phyloP scores from a whole-genome alignment of 2,888 invertebrate species.

The Tuta absoluta region DNA sequence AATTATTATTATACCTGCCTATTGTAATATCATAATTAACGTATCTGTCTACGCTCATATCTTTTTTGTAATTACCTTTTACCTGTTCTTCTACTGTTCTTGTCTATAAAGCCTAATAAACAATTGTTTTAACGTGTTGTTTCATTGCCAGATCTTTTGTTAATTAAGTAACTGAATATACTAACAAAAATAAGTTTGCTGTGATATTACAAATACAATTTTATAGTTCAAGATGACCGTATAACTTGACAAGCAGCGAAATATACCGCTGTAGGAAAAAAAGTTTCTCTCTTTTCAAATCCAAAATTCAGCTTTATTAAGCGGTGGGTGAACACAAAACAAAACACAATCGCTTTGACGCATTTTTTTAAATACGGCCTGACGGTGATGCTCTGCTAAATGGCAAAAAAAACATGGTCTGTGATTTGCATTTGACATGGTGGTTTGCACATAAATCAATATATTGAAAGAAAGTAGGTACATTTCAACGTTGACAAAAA shows the following conservation, averaged over 20 bases:
- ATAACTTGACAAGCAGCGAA: too few species aligned
- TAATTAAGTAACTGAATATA: background rate
- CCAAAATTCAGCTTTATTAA: background rate
- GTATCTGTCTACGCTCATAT: constrained; percentile 39
- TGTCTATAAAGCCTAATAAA: constrained; percentile 43
- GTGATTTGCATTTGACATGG: constrained; percentile 2
- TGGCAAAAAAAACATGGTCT: background rate
- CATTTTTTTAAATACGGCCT: background rate
- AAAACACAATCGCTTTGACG: background rate
- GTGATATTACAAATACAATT: too few species aligned
- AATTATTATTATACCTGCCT: constrained; percentile 5
- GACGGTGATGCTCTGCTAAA: background rate
- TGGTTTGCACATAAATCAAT: background rate
- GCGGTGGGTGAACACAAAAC: background rate
- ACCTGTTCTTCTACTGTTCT: constrained; percentile 35
- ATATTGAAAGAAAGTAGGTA: too few species aligned
- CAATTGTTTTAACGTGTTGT: constrained; percentile 39
- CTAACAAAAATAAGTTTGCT: too few species aligned
- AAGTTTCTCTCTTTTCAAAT: background rate
- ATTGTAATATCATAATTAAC: constrained; percentile 26
- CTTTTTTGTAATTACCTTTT: constrained; percentile 44
- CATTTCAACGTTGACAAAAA: too few species aligned
- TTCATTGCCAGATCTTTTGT: constrained; percentile 7
- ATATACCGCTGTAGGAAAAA: too few species aligned
- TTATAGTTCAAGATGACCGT: too few species aligned